Conservation (phyloP, 2,888 invertebrate genomes). For the Acrocera orbiculus region DNA sequence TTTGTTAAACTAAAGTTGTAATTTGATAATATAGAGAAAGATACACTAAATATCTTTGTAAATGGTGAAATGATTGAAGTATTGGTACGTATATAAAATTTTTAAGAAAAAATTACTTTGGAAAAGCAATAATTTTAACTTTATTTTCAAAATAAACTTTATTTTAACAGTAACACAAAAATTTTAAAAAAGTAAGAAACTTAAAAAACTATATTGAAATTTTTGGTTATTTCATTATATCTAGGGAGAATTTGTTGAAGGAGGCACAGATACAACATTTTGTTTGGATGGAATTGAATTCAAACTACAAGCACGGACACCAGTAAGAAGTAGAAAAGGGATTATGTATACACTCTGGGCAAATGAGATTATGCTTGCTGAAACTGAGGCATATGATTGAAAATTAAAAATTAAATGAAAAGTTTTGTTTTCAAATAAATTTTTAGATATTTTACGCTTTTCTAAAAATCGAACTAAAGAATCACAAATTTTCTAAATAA, state of each 20-base stretch:
- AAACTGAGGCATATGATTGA: no score
- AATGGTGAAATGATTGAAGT: conserved; percentile 26
- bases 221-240: conserved; percentile 14
- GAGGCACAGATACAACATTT: conserved; percentile 71
- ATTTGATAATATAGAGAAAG: conserved; percentile 34
- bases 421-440: no score
- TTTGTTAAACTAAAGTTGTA: neutral
- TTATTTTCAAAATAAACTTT: no score
- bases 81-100: conserved; percentile 16
- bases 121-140: neutral
- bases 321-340: conserved; percentile 34
- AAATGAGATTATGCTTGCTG: conserved; percentile 33
- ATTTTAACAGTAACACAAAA: no score
- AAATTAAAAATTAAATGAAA: no score
- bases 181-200: neutral
- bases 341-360: conserved; percentile 40
- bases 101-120: neutral
- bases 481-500: no score
- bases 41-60: conserved; percentile 25
- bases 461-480: no score
- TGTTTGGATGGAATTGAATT: conserved; percentile 23
- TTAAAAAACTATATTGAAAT: neutral
- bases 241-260: conserved; percentile 65
- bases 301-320: conserved; percentile 26
- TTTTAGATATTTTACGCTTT: no score